Percentiles rank a stretch among this genome's conserved stretches.
phyloP scores from a whole-genome alignment of 1,140 invertebrate species.

The Drosophila mojavensis region DNA sequence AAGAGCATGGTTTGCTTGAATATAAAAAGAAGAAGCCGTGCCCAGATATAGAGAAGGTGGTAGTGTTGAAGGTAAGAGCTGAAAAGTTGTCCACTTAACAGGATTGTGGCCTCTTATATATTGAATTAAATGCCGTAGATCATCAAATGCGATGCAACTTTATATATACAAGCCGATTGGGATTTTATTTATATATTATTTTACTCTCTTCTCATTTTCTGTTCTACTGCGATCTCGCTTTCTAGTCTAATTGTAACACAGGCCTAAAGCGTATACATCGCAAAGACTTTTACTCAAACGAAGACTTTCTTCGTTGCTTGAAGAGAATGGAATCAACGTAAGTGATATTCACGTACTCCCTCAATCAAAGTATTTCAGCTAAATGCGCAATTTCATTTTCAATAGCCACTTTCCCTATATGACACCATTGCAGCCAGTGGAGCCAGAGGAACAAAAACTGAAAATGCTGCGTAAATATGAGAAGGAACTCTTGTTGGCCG shows the following conservation, averaged over 20 bases:
- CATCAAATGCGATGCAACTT: too few relatives aligned
- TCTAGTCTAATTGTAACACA: constrained; percentile 35
- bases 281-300: constrained; percentile 47
- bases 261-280: constrained; percentile 40
- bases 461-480: constrained; percentile 50
- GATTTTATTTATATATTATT: too few relatives aligned
- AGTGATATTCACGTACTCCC: not conserved
- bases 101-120: too few relatives aligned
- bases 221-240: too few relatives aligned
- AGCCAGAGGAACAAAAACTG: constrained; percentile 85
- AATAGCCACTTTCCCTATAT: constrained; percentile 82
- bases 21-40: constrained; percentile 5
- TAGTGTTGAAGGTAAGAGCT: not conserved
- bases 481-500: constrained; percentile 47
- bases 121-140: too few relatives aligned
- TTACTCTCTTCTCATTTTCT: too few relatives aligned
- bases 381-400: not conserved
- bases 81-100: too few relatives aligned
- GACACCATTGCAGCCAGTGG: constrained; percentile 84
- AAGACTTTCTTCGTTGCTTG: constrained; percentile 58
- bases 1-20: constrained; percentile 11
- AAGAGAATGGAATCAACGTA: constrained; percentile 71
- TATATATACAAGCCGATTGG: too few relatives aligned
- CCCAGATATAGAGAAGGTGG: not conserved
- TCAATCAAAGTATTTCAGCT: not conserved